Conservation (phyloP, 2,888 invertebrate species). For the Priapulus caudatus region DNA sequence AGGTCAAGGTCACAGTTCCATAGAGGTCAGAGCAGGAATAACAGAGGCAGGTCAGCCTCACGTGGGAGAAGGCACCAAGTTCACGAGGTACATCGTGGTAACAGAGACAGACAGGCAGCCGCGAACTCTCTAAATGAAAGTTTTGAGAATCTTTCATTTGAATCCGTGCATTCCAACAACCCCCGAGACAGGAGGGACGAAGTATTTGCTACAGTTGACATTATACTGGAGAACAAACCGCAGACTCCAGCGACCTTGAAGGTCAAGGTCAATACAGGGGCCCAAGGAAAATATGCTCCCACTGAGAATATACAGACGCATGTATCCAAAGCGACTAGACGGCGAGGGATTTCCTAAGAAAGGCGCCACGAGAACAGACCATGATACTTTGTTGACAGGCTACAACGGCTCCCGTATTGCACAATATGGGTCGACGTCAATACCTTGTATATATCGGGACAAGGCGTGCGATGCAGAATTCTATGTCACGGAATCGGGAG, state of each 20-base stretch:
- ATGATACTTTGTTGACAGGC: background rate
- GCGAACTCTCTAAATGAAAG: no score
- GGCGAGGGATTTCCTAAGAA: background rate
- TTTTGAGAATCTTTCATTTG: background rate
- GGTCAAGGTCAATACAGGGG: slow-evolving; percentile 3
- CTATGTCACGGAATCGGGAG: background rate
- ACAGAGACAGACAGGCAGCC: background rate
- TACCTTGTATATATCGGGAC: background rate
- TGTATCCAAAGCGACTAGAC: background rate
- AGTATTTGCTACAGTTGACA: background rate
- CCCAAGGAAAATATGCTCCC: background rate
- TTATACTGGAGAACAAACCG: background rate
- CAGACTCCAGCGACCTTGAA: background rate
- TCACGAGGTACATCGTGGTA: no score
- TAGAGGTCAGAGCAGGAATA: no score
- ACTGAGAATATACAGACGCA: background rate
- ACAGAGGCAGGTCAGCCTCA: background rate
- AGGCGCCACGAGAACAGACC: no score
- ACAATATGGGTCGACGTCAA: background rate
- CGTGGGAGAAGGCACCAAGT: background rate
- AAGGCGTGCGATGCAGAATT: background rate
- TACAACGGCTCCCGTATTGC: background rate
- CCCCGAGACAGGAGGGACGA: background rate
- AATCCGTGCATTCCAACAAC: background rate
- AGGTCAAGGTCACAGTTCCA: no score